phyloP scores from a whole-genome alignment of 2,888 invertebrate genomes.

The Catocala nupta region DNA sequence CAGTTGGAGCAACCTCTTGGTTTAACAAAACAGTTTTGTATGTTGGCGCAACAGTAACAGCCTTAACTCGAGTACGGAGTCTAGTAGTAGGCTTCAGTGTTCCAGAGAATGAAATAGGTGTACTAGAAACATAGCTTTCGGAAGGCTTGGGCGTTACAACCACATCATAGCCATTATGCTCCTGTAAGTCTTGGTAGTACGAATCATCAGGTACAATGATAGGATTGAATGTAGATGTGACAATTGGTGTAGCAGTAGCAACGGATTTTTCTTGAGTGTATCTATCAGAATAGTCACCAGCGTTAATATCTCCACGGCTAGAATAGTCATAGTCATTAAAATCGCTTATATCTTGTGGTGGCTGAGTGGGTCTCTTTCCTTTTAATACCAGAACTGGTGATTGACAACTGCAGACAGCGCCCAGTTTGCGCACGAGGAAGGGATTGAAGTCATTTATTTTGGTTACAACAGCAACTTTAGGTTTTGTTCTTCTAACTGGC shows the following conservation, averaged over 20 bases:
- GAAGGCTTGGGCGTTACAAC: constrained; percentile 66
- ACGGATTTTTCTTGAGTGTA: constrained; percentile 53
- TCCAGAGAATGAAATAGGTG: constrained; percentile 65
- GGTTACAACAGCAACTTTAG: constrained; percentile 88
- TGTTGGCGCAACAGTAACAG: constrained; percentile 79
- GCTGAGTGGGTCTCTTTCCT: constrained; percentile 76
- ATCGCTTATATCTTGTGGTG: constrained; percentile 65
- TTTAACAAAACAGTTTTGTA: constrained; percentile 76
- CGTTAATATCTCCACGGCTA: constrained; percentile 67
- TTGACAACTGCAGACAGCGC: constrained; percentile 91
- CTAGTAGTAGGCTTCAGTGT: constrained; percentile 68
- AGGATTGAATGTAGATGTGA: constrained; percentile 79
- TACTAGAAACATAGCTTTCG: constrained; percentile 68
- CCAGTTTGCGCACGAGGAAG: constrained; percentile 90
- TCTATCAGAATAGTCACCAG: constrained; percentile 65
- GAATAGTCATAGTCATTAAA: constrained; percentile 69
- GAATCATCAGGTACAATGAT: constrained; percentile 85
- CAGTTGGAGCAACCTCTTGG: constrained; percentile 68
- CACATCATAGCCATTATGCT: constrained; percentile 64
- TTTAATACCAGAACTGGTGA: constrained; percentile 86
- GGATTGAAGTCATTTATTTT: constrained; percentile 92
- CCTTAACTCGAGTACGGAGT: constrained; percentile 73
- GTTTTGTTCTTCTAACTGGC: constrained; percentile 73
- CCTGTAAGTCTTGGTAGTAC: constrained; percentile 80
- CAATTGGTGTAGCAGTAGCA: constrained; percentile 66